Evolutionary conservation across 1,140 invertebrate genomes (phyloP), one percentile per base, ranked within the genome.

Genomic region (Caenorhabditis latens): DNA sequence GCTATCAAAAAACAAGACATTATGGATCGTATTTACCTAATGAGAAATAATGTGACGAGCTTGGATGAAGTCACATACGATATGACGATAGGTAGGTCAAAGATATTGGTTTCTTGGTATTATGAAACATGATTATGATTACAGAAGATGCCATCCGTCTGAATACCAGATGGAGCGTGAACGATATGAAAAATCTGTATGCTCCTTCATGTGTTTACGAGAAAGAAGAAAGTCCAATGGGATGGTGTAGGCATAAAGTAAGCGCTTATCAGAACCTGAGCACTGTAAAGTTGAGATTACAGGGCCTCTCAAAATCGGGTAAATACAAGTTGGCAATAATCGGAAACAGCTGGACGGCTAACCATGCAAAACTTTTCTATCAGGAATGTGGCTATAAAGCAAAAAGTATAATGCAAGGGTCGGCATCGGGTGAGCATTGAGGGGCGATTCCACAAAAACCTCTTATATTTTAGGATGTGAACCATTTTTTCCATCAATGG

Each of bases 281-380:
- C 5, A 32, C 0, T 32, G 1, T 32, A 32, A 32, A 32, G 2
- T 32, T 16, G 13, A 14, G 32, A 32, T 13, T 32, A 32, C 61
- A 63, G 61, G 61, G 61, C 24, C n/a, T 43, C 32, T 32, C 2
- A 32, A 32, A 32, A 46, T 46, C 65, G 1, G 65, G 65, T 16
- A 71, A 71, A 11, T 71, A 43, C 24, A 71, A 71, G 46, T 43
- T 71, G 11, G 65, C 65, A 19, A n/a, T 19, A 4, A 71, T 71
- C 46, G 65, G 65, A 7, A 71, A 71, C 65, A 71, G 65, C 46
- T 71, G 65, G 65, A 46, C 65, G 16, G 65, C 65, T 5, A 71
- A 71, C 16, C 65, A 71, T 8, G 65, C 40, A 9, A 24, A 13
- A 71, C 2, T 71, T 2, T 71, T 71, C 16, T 46, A 71, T 19